These are phyloP conservation scores for Archips crataeganus DNA, from an alignment of 2,888 invertebrate species.

Conservation along the genomic window DNA sequence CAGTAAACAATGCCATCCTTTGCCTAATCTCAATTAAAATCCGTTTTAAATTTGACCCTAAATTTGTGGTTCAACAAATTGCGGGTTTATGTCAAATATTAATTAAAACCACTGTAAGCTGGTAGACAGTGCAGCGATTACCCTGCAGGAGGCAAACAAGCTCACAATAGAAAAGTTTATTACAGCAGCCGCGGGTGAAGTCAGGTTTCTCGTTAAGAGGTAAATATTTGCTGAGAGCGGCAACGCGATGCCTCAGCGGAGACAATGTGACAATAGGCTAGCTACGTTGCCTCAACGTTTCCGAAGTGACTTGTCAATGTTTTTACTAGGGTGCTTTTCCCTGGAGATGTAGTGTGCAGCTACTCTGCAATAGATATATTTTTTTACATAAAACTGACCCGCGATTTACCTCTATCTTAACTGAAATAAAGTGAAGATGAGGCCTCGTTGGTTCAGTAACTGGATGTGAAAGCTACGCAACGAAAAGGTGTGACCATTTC, in stretches of 20 bases:
- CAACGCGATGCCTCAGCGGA: slow-evolving; percentile 60
- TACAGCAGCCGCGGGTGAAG: slow-evolving; percentile 73
- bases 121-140: slow-evolving; percentile 57
- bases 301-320: too few relatives aligned
- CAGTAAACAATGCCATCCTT: slow-evolving; percentile 3
- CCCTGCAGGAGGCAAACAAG: slow-evolving; percentile 55
- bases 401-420: too few relatives aligned
- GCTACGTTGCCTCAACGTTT: background rate
- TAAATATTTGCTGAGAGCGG: slow-evolving; percentile 76
- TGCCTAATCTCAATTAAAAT: slow-evolving; percentile 11
- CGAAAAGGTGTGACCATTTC: too few relatives aligned
- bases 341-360: too few relatives aligned
- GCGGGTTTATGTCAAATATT: slow-evolving; percentile 49
- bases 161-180: slow-evolving; percentile 80
- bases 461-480: too few relatives aligned
- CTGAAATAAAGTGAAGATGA: too few relatives aligned
- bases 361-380: too few relatives aligned
- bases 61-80: slow-evolving; percentile 7
- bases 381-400: too few relatives aligned
- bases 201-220: slow-evolving; percentile 80
- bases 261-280: slow-evolving; percentile 17
- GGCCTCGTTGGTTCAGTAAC: too few relatives aligned
- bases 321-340: too few relatives aligned
- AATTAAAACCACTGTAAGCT: slow-evolving; percentile 62
- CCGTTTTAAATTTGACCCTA: slow-evolving; percentile 8